Percentiles rank a stretch among this genome's conserved stretches.
These are phyloP conservation scores for Manis pentadactyla DNA, from an alignment of 2,797 vertebrate species.

Conservation along the genomic window DNA sequence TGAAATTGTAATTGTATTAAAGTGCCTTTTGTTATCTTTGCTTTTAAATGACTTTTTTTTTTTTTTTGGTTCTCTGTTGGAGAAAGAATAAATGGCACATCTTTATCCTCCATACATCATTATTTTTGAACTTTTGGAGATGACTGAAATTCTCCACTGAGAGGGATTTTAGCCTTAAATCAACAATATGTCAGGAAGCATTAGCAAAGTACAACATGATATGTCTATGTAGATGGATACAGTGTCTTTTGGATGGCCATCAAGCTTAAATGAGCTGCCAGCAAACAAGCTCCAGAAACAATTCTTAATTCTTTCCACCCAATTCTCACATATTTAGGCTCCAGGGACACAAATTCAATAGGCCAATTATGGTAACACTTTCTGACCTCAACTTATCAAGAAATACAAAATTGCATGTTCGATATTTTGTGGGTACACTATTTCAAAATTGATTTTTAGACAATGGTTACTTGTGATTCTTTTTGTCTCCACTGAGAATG, in stretches of 20 bases:
- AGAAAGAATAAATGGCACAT: constrained; percentile 67
- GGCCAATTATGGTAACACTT: not conserved
- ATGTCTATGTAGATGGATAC: not conserved
- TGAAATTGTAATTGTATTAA: constrained; percentile 76
- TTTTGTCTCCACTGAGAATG: not conserved
- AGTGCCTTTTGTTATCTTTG: constrained; percentile 69
- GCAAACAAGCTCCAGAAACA: not conserved
- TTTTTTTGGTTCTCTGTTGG: not conserved
- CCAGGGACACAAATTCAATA: not conserved
- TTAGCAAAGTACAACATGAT: not conserved
- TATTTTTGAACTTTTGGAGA: constrained; percentile 64
- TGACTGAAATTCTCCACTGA: not conserved
- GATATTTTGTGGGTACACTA: not conserved
- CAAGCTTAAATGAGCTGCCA: not conserved
- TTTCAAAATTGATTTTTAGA: constrained; percentile 65
- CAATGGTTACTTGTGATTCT: not conserved
- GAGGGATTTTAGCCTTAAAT: constrained; percentile 45
- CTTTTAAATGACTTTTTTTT: constrained; percentile 60
- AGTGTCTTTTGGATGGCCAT: not conserved
- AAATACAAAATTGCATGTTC: constrained; percentile 40
- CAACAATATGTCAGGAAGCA: not conserved
- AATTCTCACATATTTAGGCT: not conserved
- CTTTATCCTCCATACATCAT: constrained; percentile 60
- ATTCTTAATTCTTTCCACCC: not conserved
- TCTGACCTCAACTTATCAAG: constrained; percentile 42